Evolutionary conservation across 2,113 vertebrate genomes (phyloP).

Genomic region (Platichthys stellatus): DNA sequence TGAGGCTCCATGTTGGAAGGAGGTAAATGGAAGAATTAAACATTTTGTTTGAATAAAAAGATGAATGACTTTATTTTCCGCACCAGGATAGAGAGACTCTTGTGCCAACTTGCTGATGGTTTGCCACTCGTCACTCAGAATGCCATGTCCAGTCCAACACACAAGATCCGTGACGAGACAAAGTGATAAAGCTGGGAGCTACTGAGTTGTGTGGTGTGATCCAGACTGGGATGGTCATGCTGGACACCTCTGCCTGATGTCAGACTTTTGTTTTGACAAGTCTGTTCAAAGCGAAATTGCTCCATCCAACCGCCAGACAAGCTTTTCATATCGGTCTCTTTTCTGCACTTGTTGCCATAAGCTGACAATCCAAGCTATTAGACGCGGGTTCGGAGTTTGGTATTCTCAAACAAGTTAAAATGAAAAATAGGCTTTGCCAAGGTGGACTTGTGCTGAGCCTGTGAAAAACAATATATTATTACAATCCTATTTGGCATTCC

Average conservation of each 20-base stretch:
- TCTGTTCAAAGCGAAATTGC: constrained; percentile 64
- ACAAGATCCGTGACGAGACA: constrained; percentile 46
- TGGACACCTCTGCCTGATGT: constrained; percentile 75
- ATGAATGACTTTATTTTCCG: constrained; percentile 59
- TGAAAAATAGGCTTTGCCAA: constrained; percentile 71
- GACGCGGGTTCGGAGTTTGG: constrained; percentile 56
- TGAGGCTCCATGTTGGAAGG: constrained; percentile 44
- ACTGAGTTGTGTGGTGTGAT: constrained; percentile 36
- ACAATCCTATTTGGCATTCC: constrained; percentile 26
- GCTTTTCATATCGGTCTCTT: constrained; percentile 62
- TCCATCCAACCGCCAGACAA: constrained; percentile 61
- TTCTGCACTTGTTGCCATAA: constrained; percentile 64
- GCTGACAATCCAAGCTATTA: constrained; percentile 56
- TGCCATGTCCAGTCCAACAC: constrained; percentile 50
- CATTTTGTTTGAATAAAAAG: constrained; percentile 69
- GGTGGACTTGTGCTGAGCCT: constrained; percentile 38
- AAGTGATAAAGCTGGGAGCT: constrained; percentile 42
- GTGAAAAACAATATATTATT: constrained; percentile 35
- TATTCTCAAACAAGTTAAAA: constrained; percentile 78
- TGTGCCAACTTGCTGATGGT: constrained; percentile 43
- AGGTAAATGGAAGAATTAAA: constrained; percentile 67
- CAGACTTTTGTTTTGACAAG: constrained; percentile 77
- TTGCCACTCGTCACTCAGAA: constrained; percentile 42
- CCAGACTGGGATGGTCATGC: constrained; percentile 61
- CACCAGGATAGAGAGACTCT: constrained; percentile 11